Evolutionary conservation across 2,797 vertebrate species (phyloP).

Genomic region (Nyctalus aviator): DNA sequence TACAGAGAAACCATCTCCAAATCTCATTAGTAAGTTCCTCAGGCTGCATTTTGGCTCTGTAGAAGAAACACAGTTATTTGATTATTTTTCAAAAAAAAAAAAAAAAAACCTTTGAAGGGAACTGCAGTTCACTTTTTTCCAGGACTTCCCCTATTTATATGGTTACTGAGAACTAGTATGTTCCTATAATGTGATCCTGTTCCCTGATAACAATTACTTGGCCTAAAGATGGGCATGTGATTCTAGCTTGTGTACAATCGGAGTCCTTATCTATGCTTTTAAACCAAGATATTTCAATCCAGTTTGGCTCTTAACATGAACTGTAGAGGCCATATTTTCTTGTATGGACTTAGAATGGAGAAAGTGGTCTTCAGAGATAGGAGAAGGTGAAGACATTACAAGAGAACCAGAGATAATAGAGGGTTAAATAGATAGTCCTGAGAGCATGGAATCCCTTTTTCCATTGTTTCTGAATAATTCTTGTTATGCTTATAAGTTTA

Average conservation of each 20-base stretch:
- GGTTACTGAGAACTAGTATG: neutral
- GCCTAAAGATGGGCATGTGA: neutral
- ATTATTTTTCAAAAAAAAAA: neutral
- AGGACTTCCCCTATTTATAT: neutral
- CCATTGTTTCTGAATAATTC: slow-evolving; percentile 52
- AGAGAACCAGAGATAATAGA: neutral
- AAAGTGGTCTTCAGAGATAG: slow-evolving; percentile 25
- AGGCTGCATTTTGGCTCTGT: neutral
- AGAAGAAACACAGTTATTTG: slow-evolving; percentile 24
- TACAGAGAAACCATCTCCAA: slow-evolving; percentile 16
- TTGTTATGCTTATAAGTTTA: neutral
- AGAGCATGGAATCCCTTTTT: neutral
- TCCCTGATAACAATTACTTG: neutral
- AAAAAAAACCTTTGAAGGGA: neutral
- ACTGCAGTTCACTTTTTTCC: neutral
- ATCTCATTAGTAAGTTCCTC: neutral
- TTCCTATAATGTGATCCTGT: neutral
- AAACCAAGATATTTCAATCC: neutral
- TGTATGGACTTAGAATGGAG: neutral
- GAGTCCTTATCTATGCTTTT: neutral
- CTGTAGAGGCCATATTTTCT: neutral
- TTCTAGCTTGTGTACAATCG: neutral
- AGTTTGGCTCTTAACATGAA: neutral
- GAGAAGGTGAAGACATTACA: neutral
- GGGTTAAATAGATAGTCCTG: neutral